Base-by-base conservation (phyloP, 2,113 vertebrate genomes). In the Rhagologus leucostigma region DNA sequence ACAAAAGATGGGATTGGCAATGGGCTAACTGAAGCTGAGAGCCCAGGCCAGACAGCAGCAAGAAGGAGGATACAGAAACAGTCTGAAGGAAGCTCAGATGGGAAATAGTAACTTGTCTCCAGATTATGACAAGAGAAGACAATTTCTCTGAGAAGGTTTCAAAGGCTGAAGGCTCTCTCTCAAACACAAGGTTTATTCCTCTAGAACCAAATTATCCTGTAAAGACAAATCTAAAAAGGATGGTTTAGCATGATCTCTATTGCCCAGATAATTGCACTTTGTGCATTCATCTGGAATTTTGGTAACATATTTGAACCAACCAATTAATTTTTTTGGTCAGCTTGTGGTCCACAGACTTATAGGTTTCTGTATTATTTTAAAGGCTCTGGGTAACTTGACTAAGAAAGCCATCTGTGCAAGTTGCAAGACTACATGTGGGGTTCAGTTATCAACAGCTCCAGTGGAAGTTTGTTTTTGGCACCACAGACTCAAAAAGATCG, bases 291-390 rank as follows among this genome's bases (percentile, higher is more conserved):
- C 3, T 1, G 2, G 39, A 85, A 26, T 63, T 77, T 42, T 76
- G 18, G 8, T 57, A 69, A 44, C 2, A 59, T 12, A 6, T 9
- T 71, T 89, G 42, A 80, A 67, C 2, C 0, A 4, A 49, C 1
- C 10, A 73, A 33, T 33, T 69, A 20, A 41, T 62, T 68, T 56
- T 57, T 44, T 63, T 56, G 3, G 33, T 69, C 15, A 57, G 26
- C 6, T 90, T 90, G 22, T 8, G 8, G 14, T 44, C 8, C 14
- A 74, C 16, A 63, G 27, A 50, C 3, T 12, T 42, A 8, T 5
- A 50, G 4, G 4, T 35, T 84, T 87, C 35, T 67, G 18, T 13
- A 56, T 16, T 55, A 13, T 56, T 80, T 84, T 47, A 82, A 71
- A 75, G 16, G 29, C 23, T 20, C 23, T 46, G 16, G 22, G 47